Evolutionary conservation across 2,888 invertebrate species (phyloP), one percentile per base, ranked within the genome.

Genomic region (Malthinus flaveolus): DNA sequence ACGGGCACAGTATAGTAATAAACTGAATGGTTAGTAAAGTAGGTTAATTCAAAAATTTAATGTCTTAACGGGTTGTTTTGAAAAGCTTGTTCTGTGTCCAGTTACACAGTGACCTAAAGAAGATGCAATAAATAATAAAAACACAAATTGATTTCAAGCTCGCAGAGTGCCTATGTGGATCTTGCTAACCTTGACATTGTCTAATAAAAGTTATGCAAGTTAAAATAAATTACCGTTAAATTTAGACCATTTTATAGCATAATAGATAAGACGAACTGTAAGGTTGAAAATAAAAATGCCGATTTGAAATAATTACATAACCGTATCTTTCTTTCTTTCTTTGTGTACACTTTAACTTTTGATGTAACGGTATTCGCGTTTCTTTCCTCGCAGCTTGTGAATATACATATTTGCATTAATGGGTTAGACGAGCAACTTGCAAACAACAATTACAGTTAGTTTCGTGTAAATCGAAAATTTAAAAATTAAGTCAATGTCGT

Each of bases 261-360:
- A 42, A 23, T 12, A 3, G 15, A 12, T 9, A 12, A 31, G 32
- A 31, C 12, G 10, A 50, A 31, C 32, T 31, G 37, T 50, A 9
- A 31, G 10, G 23, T 39, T n/a, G 10, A 12, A 37, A 36, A 23
- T 23, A 32, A 34, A 23, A 52, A 48, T 45, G 54, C 51, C 47
- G 48, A 36, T 36, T 36, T 13, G 32, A 35, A 45, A 50, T 55
- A 55, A 59, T 49, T 55, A 46, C 42, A 55, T 59, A 55, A 59
- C 55, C 49, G 59, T 59, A 55, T 37, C 52, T 49, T 55, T 50
- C 55, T 47, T 50, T 23, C 23, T 23, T 23, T 23, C 3, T 23
- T n/a, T n/a, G 12, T n/a, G 37, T 42, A 54, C 31, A 42, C 42
- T 37, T 36, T 23, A 8, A 33, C 9, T 42, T 48, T 45, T 54